Evolutionary conservation across 2,888 invertebrate genomes (phyloP).

Genomic region (Magallana nippona): DNA sequence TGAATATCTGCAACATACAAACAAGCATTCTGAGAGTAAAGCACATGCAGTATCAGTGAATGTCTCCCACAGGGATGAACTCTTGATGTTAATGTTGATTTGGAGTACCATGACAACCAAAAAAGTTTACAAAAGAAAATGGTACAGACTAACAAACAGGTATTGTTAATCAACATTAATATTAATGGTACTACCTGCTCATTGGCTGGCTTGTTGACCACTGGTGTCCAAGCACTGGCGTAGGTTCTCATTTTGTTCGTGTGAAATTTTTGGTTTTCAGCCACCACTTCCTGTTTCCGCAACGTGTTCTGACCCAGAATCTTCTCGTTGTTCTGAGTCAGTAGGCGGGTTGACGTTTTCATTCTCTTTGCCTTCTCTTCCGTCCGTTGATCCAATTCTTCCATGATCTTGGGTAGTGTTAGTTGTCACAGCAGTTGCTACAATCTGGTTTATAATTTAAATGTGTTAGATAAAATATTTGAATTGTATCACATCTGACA

Average conservation of each 20-base stretch:
- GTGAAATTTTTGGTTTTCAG: slow-evolving; percentile 62
- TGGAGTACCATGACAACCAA: no score
- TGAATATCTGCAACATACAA: slow-evolving; percentile 73
- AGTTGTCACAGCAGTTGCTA: not conserved
- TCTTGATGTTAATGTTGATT: no score
- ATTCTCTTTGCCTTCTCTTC: not conserved
- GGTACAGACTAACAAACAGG: no score
- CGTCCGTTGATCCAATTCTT: not conserved
- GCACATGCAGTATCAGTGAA: not conserved
- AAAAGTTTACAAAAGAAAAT: no score
- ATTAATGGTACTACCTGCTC: slow-evolving; percentile 70
- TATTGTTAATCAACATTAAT: not conserved
- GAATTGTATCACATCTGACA: no score
- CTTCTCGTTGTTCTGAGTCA: slow-evolving; percentile 72
- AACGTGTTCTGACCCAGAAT: slow-evolving; percentile 72
- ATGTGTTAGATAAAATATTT: no score
- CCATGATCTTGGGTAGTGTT: not conserved
- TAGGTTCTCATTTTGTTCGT: slow-evolving; percentile 75
- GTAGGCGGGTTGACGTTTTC: slow-evolving; percentile 56
- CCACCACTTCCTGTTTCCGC: slow-evolving; percentile 66
- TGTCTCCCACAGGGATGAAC: no score
- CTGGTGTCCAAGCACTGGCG: slow-evolving; percentile 78
- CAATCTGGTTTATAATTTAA: no score
- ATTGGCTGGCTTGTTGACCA: slow-evolving; percentile 77
- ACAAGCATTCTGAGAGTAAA: slow-evolving; percentile 2